Conservation (phyloP, 2,113 vertebrate species). For the Scomber japonicus region DNA sequence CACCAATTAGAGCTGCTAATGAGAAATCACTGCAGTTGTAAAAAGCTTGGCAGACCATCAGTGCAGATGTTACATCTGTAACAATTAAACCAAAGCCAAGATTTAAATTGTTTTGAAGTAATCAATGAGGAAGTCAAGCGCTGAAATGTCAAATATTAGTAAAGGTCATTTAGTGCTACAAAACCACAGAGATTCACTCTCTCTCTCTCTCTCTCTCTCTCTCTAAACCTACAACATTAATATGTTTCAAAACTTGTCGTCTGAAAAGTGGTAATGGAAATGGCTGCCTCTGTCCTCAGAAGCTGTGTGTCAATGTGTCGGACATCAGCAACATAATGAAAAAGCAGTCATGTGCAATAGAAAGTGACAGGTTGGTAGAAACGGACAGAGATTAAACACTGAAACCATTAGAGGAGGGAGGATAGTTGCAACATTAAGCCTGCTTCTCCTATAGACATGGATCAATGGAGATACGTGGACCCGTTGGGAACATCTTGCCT, state of each 20-base stretch:
- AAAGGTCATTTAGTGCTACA: constrained; percentile 5
- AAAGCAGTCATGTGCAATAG: constrained; percentile 49
- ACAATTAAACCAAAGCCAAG: constrained; percentile 28
- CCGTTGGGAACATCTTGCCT: constrained; percentile 29
- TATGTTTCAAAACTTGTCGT: constrained; percentile 11
- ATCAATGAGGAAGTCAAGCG: constrained; percentile 5
- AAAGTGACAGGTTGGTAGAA: constrained; percentile 48
- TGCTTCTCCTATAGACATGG: constrained; percentile 18
- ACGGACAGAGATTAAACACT: constrained; percentile 53
- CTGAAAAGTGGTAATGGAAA: constrained; percentile 2
- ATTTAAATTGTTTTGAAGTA: constrained; percentile 25
- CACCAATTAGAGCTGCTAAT: constrained; percentile 45
- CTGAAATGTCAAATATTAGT: not conserved
- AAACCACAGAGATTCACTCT: not conserved
- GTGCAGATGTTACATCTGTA: constrained; percentile 30
- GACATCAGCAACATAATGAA: constrained; percentile 56
- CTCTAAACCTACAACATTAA: not conserved
- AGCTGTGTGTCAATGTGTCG: constrained; percentile 31
- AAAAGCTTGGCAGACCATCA: constrained; percentile 46
- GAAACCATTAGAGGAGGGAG: constrained; percentile 32
- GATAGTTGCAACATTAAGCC: constrained; percentile 19
- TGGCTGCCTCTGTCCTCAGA: constrained; percentile 31
- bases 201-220: not conserved
- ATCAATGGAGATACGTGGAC: constrained; percentile 48
- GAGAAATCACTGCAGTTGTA: constrained; percentile 47